Evolutionary conservation across 2,888 invertebrate species (phyloP).

Genomic region (Gerris lacustris): DNA sequence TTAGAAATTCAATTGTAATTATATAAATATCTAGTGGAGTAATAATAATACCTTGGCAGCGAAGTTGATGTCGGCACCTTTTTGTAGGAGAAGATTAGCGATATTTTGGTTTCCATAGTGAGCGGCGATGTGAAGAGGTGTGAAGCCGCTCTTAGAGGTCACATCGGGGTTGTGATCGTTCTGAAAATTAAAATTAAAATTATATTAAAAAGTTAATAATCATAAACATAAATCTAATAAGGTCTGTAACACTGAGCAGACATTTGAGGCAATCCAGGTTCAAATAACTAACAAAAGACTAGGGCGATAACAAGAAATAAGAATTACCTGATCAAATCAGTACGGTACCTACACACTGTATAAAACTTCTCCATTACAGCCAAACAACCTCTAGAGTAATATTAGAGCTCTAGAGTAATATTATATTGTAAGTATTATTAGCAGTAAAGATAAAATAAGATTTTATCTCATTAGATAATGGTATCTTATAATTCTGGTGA

Average conservation of each 20-base stretch:
- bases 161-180: slow-evolving; percentile 96
- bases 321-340: too few relatives aligned
- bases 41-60: slow-evolving; percentile 61
- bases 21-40: too few relatives aligned
- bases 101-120: slow-evolving; percentile 97
- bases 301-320: too few relatives aligned
- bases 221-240: neutral
- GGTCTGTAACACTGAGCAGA: neutral
- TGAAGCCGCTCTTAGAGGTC: slow-evolving; percentile 94
- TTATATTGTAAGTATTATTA: neutral
- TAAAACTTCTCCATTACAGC: too few relatives aligned
- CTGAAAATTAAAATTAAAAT: slow-evolving; percentile 37
- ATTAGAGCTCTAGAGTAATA: neutral
- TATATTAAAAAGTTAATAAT: neutral
- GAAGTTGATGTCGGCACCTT: slow-evolving; percentile 89
- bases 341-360: too few relatives aligned
- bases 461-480: too few relatives aligned
- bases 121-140: slow-evolving; percentile 94
- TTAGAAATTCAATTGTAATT: too few relatives aligned
- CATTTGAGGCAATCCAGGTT: neutral
- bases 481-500: too few relatives aligned
- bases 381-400: too few relatives aligned
- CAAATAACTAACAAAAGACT: neutral
- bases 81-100: slow-evolving; percentile 72
- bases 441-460: too few relatives aligned